Base-by-base conservation (phyloP, 2,888 invertebrate genomes). In the Lysandra bellargus region DNA sequence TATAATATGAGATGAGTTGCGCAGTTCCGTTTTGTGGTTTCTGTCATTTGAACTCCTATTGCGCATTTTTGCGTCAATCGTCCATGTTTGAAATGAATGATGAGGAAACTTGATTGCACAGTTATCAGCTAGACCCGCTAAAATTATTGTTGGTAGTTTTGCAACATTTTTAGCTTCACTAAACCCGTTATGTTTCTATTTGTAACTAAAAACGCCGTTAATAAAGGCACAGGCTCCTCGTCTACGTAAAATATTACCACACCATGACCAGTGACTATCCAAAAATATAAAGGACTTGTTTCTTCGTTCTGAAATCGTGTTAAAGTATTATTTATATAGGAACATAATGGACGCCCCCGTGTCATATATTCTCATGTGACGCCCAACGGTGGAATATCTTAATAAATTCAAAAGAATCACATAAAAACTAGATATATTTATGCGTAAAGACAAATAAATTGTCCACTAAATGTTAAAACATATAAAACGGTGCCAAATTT, bases 401-500 rank as follows among this genome's bases (percentile, higher is more conserved):
- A 23, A 76, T 76, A 76, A 76, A 76, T 76, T 76, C 33, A 57
- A 40, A 33, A 17, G 23, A 53, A 17, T 33, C 49, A 14, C 33
- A 17, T 69, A 69, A 76, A 76, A 76, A 76, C 76, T 76, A 76
- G 76, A 76, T 57, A 76, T 76, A 76, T 76, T 76, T 57, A 76
- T 44, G 44, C 44, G 49, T 14, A 53, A 5, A 53, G 30, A n/a
- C 14, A 53, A 30, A 76, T 76, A 76, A 76, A 76, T 76, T 57
- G 76, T 76, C 53, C 33, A 33, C 76, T 76, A 76, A 76, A 76
- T 76, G 53, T 79, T 79, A 61, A 79, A 75, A 61, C 57, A 44
- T 74, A 79, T 73, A 40, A 79, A 74, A 72, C n/a, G 30, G 79
- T 79, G 79, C 79, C 79, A 79, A 79, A 79, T 30, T 61, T 44